Conservation (phyloP, 2,888 invertebrate species). For the Leucoma salicis region DNA sequence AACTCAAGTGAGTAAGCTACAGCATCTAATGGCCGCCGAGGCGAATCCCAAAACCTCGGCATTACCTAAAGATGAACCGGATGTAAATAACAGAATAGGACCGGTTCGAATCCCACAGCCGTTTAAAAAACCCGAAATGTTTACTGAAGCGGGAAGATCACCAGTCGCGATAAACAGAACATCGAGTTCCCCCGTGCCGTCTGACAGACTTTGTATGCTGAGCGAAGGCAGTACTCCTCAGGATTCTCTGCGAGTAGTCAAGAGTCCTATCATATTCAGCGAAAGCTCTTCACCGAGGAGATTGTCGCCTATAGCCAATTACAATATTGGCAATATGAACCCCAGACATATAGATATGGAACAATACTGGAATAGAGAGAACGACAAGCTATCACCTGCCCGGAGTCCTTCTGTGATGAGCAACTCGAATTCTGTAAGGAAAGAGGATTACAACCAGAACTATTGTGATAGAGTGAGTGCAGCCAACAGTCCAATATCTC, state of each 20-base stretch:
- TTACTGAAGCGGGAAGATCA: constrained; percentile 47
- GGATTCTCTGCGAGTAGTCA: constrained; percentile 56
- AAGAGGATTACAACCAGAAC: constrained; percentile 71
- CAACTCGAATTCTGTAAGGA: constrained; percentile 57
- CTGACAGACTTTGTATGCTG: constrained; percentile 33
- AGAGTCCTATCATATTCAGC: constrained; percentile 72
- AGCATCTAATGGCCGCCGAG: constrained; percentile 64
- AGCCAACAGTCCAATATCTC: constrained; percentile 61
- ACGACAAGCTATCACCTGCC: constrained; percentile 58
- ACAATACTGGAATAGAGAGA: constrained; percentile 63
- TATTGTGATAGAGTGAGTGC: constrained; percentile 66
- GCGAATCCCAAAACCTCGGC: constrained; percentile 54
- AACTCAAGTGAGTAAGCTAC: constrained; percentile 72
- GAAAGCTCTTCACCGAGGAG: constrained; percentile 69
- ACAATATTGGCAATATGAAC: constrained; percentile 79
- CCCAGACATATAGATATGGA: constrained; percentile 75
- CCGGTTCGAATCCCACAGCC: constrained; percentile 60
- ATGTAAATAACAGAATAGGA: constrained; percentile 55
- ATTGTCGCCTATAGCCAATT: constrained; percentile 72
- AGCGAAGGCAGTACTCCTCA: constrained; percentile 60
- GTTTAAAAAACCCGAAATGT: constrained; percentile 50
- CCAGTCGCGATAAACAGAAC: constrained; percentile 56
- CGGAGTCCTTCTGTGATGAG: constrained; percentile 57
- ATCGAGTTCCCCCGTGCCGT: constrained; percentile 60
- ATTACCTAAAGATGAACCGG: constrained; percentile 52